Evolutionary conservation across 2,888 invertebrate genomes (phyloP).

Genomic region (Drosophila suboccidentalis): DNA sequence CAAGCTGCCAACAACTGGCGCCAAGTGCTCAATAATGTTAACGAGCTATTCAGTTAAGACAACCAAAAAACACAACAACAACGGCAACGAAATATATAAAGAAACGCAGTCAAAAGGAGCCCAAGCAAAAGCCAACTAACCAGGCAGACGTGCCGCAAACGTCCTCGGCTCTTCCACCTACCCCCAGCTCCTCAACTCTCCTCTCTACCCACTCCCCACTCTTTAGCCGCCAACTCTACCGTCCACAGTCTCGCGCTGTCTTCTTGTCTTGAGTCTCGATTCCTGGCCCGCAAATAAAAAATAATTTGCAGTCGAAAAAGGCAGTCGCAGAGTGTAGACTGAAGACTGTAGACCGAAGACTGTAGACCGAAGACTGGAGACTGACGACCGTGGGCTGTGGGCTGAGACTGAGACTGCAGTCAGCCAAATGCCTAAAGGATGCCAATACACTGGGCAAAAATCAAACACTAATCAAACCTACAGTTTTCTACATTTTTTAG

Average conservation of each 20-base stretch:
- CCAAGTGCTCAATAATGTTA: constrained; percentile 85
- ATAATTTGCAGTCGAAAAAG: constrained; percentile 77
- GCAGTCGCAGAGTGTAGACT: constrained; percentile 37
- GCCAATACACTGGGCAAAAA: constrained; percentile 16
- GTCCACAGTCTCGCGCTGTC: constrained; percentile 1
- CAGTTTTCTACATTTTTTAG: too few species aligned
- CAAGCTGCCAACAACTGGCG: constrained; percentile 85
- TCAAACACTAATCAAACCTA: not conserved
- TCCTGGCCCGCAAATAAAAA: constrained; percentile 71
- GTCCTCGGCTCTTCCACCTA: not conserved
- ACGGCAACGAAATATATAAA: constrained; percentile 32
- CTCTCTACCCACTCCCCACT: not conserved
- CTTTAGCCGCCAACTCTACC: not conserved
- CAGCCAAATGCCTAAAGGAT: constrained; percentile 8
- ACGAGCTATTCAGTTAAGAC: constrained; percentile 84
- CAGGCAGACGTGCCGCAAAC: constrained; percentile 60
- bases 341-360: constrained; percentile 4
- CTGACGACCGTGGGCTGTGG: constrained; percentile 1
- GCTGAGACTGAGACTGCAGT: constrained; percentile 10
- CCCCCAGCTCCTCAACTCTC: not conserved
- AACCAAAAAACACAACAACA: constrained; percentile 56
- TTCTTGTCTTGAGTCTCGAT: constrained; percentile 27
- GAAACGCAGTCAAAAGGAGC: constrained; percentile 37
- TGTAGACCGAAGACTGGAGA: not conserved
- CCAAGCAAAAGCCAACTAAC: constrained; percentile 53